A percentile compares a stretch with the other conserved stretches of the same genome.
Evolutionary conservation across 2,113 vertebrate genomes (phyloP).

Genomic region (Podarcis raffonei): DNA sequence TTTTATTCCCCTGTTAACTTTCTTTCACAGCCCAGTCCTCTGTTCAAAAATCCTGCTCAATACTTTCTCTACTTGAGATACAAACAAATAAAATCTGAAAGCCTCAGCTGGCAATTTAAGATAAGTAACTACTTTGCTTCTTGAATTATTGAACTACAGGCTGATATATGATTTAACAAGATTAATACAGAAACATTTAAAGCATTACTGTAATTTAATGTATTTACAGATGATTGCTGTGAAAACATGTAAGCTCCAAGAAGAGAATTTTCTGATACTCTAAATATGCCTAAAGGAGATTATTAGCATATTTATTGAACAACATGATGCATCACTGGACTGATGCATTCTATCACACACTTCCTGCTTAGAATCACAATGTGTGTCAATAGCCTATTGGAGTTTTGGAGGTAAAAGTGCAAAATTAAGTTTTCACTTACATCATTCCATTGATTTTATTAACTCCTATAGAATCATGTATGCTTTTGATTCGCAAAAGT

Average conservation of each 20-base stretch:
- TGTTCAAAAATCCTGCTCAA: not conserved
- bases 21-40: not conserved
- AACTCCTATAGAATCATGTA: too few species aligned
- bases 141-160: slow-evolving; percentile 9
- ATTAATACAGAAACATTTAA: not conserved
- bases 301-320: slow-evolving; percentile 1
- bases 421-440: not conserved
- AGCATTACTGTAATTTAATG: slow-evolving; percentile 5
- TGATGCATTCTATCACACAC: not conserved
- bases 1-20: not conserved
- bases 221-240: not conserved
- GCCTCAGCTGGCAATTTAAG: not conserved
- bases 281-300: not conserved
- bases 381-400: not conserved
- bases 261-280: not conserved
- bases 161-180: slow-evolving; percentile 19
- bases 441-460: not conserved
- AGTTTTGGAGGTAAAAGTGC: not conserved
- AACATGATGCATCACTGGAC: not conserved
- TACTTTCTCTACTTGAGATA: not conserved
- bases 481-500: too few species aligned
- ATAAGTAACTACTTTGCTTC: not conserved
- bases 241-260: not conserved
- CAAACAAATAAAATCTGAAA: not conserved
- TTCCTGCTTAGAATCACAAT: not conserved